phyloP scores from a whole-genome alignment of 2,113 vertebrate species.

The Vanacampus margaritifer region DNA sequence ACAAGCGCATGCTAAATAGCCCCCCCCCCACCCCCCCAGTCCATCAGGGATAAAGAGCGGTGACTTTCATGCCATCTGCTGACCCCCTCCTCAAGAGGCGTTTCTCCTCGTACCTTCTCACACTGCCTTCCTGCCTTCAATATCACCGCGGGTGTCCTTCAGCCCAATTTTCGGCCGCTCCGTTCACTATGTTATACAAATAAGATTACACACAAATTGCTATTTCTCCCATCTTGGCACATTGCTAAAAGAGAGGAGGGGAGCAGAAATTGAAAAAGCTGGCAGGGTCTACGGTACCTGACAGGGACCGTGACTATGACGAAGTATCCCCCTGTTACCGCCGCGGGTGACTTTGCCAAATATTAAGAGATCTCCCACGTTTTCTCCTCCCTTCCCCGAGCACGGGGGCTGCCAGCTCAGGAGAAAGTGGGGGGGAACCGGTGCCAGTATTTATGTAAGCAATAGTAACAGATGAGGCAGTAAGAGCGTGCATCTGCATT shows the following conservation, averaged over 20 bases:
- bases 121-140: conserved; percentile 46
- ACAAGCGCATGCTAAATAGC: conserved; percentile 33
- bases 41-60: conserved; percentile 45
- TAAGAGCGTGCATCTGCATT: conserved; percentile 48
- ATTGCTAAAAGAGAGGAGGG: conserved; percentile 60
- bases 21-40: conserved; percentile 13
- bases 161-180: conserved; percentile 58
- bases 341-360: conserved; percentile 67
- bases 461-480: conserved; percentile 48
- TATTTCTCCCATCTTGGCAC: conserved; percentile 54
- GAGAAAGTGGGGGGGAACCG: conserved; percentile 47
- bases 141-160: conserved; percentile 61
- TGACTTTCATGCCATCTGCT: conserved; percentile 70
- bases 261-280: conserved; percentile 71
- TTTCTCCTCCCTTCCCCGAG: conserved; percentile 37
- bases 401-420: conserved; percentile 47
- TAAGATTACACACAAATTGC: conserved; percentile 65
- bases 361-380: conserved; percentile 63
- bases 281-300: conserved; percentile 66
- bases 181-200: conserved; percentile 58
- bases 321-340: conserved; percentile 70
- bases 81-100: conserved; percentile 53
- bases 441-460: conserved; percentile 57
- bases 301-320: conserved; percentile 72
- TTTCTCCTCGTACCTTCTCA: conserved; percentile 47